These are phyloP conservation scores for Oreochromis mossambicus DNA, from an alignment of 2,797 vertebrate species.

Conservation along the genomic window DNA sequence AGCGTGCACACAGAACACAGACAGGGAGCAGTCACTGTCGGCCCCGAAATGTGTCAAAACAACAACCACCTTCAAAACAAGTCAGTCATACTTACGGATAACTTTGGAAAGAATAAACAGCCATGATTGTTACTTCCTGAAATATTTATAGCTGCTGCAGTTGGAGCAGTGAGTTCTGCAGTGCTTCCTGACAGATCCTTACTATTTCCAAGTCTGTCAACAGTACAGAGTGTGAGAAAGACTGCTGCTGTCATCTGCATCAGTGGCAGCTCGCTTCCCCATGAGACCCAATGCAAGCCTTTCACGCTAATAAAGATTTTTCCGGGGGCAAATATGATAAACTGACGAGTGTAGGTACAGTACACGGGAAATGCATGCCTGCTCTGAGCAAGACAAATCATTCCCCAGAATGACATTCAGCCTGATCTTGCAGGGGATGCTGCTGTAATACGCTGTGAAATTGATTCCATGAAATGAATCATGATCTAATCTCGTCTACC, in stretches of 20 bases:
- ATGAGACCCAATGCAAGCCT: conserved; percentile 49
- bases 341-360: conserved; percentile 66
- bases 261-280: conserved; percentile 41
- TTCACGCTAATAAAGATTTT: conserved; percentile 75
- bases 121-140: conserved; percentile 62
- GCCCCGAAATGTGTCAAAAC: conserved; percentile 54
- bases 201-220: conserved; percentile 58
- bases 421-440: conserved; percentile 68
- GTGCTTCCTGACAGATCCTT: conserved; percentile 49
- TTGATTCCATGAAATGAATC: conserved; percentile 81
- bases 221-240: conserved; percentile 35
- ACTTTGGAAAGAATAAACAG: conserved; percentile 56
- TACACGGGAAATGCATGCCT: conserved; percentile 41
- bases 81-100: conserved; percentile 58
- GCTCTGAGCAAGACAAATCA: conserved; percentile 68
- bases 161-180: conserved; percentile 31
- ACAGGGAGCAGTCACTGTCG: conserved; percentile 45
- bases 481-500: conserved; percentile 67
- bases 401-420: conserved; percentile 72
- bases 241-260: conserved; percentile 53
- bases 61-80: conserved; percentile 61
- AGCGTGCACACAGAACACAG: not conserved
- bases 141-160: conserved; percentile 64
- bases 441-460: conserved; percentile 76
- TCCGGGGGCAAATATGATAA: conserved; percentile 74